Evolutionary conservation across 2,113 vertebrate species (phyloP).

Genomic region (Dryoscopus gambensis): DNA sequence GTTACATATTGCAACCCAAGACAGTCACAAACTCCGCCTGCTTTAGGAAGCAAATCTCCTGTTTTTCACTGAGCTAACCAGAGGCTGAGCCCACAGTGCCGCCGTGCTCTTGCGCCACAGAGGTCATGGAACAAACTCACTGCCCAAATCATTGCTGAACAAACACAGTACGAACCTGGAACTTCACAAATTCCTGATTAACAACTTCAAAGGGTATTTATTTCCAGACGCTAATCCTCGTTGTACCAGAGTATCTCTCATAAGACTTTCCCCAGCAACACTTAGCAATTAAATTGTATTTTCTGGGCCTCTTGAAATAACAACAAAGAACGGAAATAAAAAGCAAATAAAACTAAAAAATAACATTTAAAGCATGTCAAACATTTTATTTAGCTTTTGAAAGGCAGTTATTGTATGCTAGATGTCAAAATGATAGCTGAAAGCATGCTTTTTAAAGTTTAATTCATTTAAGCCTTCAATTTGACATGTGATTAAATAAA

Average conservation of each 20-base stretch:
- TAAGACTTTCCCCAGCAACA: background rate
- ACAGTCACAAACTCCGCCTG: background rate
- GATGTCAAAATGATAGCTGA: slow-evolving; percentile 55
- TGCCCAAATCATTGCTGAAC: background rate
- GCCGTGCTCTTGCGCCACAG: background rate
- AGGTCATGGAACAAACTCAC: background rate
- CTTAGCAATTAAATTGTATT: slow-evolving; percentile 58
- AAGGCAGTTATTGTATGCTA: slow-evolving; percentile 65
- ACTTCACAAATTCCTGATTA: background rate
- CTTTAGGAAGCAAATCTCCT: background rate
- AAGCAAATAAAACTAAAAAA: slow-evolving; percentile 57
- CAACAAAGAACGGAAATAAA: slow-evolving; percentile 49
- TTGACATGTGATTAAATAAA: slow-evolving; percentile 57
- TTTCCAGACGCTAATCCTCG: background rate
- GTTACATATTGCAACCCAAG: no score
- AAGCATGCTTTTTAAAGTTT: slow-evolving; percentile 59
- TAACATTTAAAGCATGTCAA: slow-evolving; percentile 60
- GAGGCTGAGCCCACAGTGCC: fast-evolving
- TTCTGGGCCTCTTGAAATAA: slow-evolving; percentile 32
- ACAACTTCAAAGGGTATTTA: background rate
- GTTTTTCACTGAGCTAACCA: background rate
- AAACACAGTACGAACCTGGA: background rate
- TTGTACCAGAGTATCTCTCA: slow-evolving; percentile 8
- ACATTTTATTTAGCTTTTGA: slow-evolving; percentile 65
- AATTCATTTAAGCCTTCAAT: slow-evolving; percentile 42